Evolutionary conservation across 2,888 invertebrate genomes (phyloP).

Genomic region (Caenorhabditis virilis): DNA sequence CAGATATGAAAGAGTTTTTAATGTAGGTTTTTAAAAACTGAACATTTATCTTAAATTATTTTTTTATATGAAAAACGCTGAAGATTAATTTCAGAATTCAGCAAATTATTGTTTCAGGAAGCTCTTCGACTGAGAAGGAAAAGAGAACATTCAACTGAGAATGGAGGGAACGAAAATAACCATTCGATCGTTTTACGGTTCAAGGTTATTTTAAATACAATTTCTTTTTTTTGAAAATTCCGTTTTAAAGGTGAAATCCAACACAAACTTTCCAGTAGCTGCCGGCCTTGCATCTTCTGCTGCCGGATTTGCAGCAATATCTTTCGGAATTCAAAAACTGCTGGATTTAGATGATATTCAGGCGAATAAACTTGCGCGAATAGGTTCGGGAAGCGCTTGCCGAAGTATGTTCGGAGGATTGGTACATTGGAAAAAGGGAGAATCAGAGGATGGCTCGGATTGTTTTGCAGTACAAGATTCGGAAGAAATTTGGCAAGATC

Average conservation of each 20-base stretch:
- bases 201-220: too few species aligned
- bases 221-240: too few species aligned
- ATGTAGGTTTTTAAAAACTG: constrained; percentile 24
- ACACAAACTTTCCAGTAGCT: constrained; percentile 97
- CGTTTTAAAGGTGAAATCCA: constrained; percentile 69
- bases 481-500: constrained; percentile 80
- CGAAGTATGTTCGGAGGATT: constrained; percentile 92
- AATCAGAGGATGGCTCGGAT: constrained; percentile 76
- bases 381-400: constrained; percentile 89
- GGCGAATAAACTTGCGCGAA: constrained; percentile 42
- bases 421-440: constrained; percentile 84
- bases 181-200: neutral
- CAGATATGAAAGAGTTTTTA: constrained; percentile 54
- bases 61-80: neutral
- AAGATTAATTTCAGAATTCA: too few species aligned
- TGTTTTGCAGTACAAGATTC: constrained; percentile 68
- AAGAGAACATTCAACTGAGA: constrained; percentile 9
- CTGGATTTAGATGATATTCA: constrained; percentile 59
- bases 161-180: neutral
- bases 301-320: constrained; percentile 84
- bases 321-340: constrained; percentile 58
- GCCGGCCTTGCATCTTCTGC: constrained; percentile 97
- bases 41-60: neutral
- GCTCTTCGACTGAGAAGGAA: constrained; percentile 31
- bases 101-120: too few species aligned